These are phyloP conservation scores for Thysanoteuthis rhombus DNA, from an alignment of 2,888 invertebrate species.

Conservation along the genomic window DNA sequence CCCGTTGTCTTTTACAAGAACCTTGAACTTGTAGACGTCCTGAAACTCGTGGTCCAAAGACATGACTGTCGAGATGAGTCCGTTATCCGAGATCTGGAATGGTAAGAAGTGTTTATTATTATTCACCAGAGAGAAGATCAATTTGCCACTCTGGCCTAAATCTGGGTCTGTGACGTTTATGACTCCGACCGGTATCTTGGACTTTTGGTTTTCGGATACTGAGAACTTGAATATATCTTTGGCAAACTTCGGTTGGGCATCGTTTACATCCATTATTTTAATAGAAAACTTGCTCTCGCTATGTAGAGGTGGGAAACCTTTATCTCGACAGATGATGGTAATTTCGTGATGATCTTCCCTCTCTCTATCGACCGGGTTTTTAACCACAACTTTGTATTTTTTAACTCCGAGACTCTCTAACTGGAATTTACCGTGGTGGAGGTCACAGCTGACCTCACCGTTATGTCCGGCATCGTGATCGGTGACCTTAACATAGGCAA, in stretches of 20 bases:
- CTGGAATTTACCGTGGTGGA: slow-evolving; percentile 49
- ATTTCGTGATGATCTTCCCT: slow-evolving; percentile 37
- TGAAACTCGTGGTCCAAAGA: slow-evolving; percentile 49
- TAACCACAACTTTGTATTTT: slow-evolving; percentile 42
- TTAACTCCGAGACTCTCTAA: slow-evolving; percentile 44
- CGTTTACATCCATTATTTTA: slow-evolving; percentile 43
- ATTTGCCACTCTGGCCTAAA: slow-evolving; percentile 41
- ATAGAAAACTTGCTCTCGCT: slow-evolving; percentile 39
- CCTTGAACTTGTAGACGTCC: slow-evolving; percentile 33
- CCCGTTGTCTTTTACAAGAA: slow-evolving; percentile 38
- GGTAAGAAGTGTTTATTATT: slow-evolving; percentile 34
- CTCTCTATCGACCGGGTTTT: slow-evolving; percentile 43
- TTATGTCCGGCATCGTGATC: slow-evolving; percentile 55
- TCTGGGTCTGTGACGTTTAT: slow-evolving; percentile 48
- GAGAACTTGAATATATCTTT: slow-evolving; percentile 35
- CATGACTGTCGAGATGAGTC: slow-evolving; percentile 44
- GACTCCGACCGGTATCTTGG: slow-evolving; percentile 38
- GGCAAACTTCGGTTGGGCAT: slow-evolving; percentile 42
- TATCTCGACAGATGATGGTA: slow-evolving; percentile 43
- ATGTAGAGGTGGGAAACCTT: slow-evolving; percentile 38
- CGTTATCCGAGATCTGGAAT: slow-evolving; percentile 44
- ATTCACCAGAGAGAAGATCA: slow-evolving; percentile 39
- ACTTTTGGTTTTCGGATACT: slow-evolving; percentile 40
- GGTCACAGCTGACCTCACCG: slow-evolving; percentile 51
- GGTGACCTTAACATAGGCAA: slow-evolving; percentile 88